These are phyloP conservation scores for Palloptera scutellata DNA, from an alignment of 2,888 invertebrate genomes.

Conservation along the genomic window DNA sequence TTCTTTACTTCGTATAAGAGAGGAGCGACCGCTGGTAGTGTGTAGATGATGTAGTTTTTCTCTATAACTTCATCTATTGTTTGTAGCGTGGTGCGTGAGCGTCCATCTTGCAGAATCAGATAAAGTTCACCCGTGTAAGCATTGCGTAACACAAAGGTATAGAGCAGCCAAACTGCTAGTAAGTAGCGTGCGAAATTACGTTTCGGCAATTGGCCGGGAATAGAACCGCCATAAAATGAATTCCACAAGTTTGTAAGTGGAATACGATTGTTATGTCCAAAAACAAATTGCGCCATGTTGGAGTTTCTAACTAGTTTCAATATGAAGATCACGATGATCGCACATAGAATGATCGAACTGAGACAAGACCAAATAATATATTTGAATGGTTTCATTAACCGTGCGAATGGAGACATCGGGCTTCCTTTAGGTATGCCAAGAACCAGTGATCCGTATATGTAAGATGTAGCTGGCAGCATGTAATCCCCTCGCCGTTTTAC, in stretches of 20 bases:
- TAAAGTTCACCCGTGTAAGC: constrained; percentile 56
- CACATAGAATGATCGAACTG: constrained; percentile 42
- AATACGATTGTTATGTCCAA: constrained; percentile 47
- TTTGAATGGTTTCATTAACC: constrained; percentile 53
- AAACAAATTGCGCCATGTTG: constrained; percentile 43
- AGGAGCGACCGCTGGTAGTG: constrained; percentile 39
- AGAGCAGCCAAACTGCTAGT: constrained; percentile 52
- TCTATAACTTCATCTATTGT: constrained; percentile 47
- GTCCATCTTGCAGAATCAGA: constrained; percentile 54
- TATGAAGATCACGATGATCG: constrained; percentile 41
- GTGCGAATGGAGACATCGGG: constrained; percentile 47
- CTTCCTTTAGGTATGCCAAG: constrained; percentile 50
- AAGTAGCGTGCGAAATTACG: constrained; percentile 57
- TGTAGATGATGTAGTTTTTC: constrained; percentile 43
- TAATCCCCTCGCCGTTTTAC: constrained; percentile 39
- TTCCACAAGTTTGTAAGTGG: constrained; percentile 50
- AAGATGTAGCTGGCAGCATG: constrained; percentile 51
- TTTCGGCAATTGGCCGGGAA: constrained; percentile 43
- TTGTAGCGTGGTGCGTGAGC: constrained; percentile 39
- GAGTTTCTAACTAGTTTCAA: constrained; percentile 42
- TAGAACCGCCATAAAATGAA: constrained; percentile 48
- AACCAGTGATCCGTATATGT: constrained; percentile 48
- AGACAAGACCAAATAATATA: constrained; percentile 53
- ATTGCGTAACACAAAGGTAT: constrained; percentile 51
- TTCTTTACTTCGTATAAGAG: constrained; percentile 33